Base-by-base conservation (phyloP, 2,888 invertebrate genomes). In the Rhamnusium bicolor region DNA sequence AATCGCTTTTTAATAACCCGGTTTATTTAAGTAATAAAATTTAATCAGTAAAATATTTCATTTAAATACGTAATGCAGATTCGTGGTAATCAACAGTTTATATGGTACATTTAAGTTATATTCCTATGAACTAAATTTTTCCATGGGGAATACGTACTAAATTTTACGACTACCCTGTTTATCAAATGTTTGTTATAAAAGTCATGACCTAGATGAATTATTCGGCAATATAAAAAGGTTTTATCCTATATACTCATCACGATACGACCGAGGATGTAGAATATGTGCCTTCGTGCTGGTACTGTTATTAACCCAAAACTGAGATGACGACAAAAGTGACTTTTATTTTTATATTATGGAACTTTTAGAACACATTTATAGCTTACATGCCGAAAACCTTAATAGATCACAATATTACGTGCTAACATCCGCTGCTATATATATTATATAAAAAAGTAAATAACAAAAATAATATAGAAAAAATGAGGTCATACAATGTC, bases 351-450 rank as follows among this genome's bases (percentile, higher is more conserved):
- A 63, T 29, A 49, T 29, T 47, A 29, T 19, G 47, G 19, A 21
- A 21, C 47, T 47, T 47, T 19, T 18, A 32, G 49, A 24, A 24
- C 46, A 5, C 24, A 18, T 51, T 51, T 65, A 65, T 24, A 19
- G 32, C 53, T 65, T 27, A 32, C 65, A 53, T 19, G 51, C 32
- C 51, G 65, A 65, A 65, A 51, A 16, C 51, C 14, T 53, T 65
- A 65, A 65, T 65, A 65, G 65, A 65, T 65, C 32, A 53, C 65
- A 65, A 53, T 65, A 65, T 65, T 65, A 65, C 65, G 65, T 65
- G 65, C 29, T 29, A 65, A 29, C 51, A 53, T 53, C 53, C 32
- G 3, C 5, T 14, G 18, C 49, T 21, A 49, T 63, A 24, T n/a
- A n/a, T 10, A 49, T 18, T 24, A 49, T 8, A 14, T 27, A 63